These are phyloP conservation scores for Synergus umbraculus DNA, from an alignment of 2,888 invertebrate genomes.

Conservation along the genomic window DNA sequence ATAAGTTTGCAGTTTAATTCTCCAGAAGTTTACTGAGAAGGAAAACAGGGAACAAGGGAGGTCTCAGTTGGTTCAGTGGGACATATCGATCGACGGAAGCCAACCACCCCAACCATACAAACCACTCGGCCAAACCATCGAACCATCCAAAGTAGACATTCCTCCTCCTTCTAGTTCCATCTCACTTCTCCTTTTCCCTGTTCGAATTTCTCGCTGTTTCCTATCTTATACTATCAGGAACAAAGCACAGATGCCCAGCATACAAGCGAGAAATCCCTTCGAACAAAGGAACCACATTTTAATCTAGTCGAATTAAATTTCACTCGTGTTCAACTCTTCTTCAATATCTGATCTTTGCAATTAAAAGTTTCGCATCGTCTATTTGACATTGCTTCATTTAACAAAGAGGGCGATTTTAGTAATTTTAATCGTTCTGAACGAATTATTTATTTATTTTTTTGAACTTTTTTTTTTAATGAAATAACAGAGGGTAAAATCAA, in stretches of 20 bases:
- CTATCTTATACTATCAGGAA: constrained; percentile 10
- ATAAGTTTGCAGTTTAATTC: constrained; percentile 31
- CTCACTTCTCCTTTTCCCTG: constrained; percentile 42
- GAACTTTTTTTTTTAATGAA: too few relatives aligned
- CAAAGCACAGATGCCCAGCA: constrained; percentile 41
- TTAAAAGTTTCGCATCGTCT: background rate
- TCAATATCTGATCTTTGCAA: constrained; percentile 9
- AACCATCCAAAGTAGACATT: constrained; percentile 55
- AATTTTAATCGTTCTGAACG: too few relatives aligned
- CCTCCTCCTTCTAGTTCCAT: constrained; percentile 39
- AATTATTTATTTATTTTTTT: too few relatives aligned
- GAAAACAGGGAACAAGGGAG: constrained; percentile 46
- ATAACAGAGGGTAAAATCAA: too few relatives aligned
- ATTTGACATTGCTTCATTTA: background rate
- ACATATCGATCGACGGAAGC: constrained; percentile 61
- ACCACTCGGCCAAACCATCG: constrained; percentile 39
- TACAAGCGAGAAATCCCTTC: constrained; percentile 44
- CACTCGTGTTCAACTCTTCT: constrained; percentile 43
- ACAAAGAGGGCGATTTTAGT: too few relatives aligned
- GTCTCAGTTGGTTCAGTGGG: constrained; percentile 63
- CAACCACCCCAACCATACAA: constrained; percentile 49
- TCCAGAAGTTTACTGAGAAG: constrained; percentile 20
- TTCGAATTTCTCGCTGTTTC: constrained; percentile 41
- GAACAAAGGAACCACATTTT: constrained; percentile 57
- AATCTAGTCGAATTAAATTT: constrained; percentile 57